These are phyloP conservation scores for Dryococelus australis DNA, from an alignment of 2,888 invertebrate genomes.

Conservation along the genomic window DNA sequence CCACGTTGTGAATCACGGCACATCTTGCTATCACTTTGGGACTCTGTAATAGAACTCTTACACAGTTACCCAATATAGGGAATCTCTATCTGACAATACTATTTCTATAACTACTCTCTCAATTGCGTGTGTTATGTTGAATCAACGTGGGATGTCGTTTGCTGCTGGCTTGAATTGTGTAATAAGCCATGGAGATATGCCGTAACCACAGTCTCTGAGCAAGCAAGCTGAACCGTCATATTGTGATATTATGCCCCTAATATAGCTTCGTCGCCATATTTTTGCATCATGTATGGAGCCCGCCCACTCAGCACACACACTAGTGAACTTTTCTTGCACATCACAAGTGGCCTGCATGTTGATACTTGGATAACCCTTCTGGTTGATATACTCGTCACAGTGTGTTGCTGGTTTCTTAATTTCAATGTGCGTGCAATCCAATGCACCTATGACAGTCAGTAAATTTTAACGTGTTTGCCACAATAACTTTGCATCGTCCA, in stretches of 20 bases:
- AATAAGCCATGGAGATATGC: background rate
- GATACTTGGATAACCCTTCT: too few relatives aligned
- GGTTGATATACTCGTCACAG: background rate
- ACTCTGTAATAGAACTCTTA: background rate
- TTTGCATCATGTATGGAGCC: background rate
- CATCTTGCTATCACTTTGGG: background rate
- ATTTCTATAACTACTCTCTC: background rate
- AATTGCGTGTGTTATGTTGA: background rate
- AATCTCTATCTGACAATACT: background rate
- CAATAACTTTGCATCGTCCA: background rate
- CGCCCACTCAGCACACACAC: too few relatives aligned
- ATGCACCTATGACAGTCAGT: background rate
- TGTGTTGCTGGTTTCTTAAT: constrained; percentile 3
- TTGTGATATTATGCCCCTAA: background rate
- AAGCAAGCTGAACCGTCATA: background rate
- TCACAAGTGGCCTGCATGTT: background rate
- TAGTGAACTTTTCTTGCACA: too few relatives aligned
- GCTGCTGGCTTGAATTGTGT: too few relatives aligned
- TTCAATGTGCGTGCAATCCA: background rate
- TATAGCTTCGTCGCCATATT: background rate
- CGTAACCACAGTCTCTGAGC: constrained; percentile 18
- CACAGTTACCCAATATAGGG: background rate
- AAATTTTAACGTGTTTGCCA: background rate
- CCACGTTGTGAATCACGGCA: background rate
- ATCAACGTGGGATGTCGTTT: background rate